Base-by-base conservation (phyloP, 2,888 invertebrate species). In the Dicranocentrus wangi region DNA sequence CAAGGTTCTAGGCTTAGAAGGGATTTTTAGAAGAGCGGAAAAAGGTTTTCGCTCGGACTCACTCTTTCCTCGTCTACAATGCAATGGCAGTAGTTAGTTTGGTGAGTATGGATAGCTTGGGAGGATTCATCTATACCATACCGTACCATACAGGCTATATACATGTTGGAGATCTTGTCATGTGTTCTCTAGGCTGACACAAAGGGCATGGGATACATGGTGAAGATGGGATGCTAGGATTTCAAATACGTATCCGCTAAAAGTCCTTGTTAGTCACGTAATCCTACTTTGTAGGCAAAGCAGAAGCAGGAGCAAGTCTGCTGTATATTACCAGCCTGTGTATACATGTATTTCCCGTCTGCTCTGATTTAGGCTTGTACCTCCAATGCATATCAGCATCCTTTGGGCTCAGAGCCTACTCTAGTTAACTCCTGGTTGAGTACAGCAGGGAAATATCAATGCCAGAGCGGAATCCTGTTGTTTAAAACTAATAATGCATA, bases 1-100 rank as follows among this genome's bases (percentile, higher is more conserved):
- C 51, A 23, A 47, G 21, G 60, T 21, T 71, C 25, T 61, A 28
- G 61, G 28, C 21, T 42, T 39, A 39, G 39, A 39, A 13, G 39
- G 13, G 39, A 39, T 39, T 39, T 8, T 39, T 39, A 39, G 39
- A 39, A n/a, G n/a, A n/a, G n/a, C n/a, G n/a, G n/a, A n/a, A n/a
- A n/a, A n/a, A n/a, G n/a, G n/a, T n/a, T n/a, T n/a, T 32, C 32
- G 32, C n/a, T 32, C 32, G 32, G 32, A 32, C 10, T 10, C 32
- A 32, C 10, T 32, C 32, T 32, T n/a, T n/a, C n/a, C n/a, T n/a
- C n/a, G n/a, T n/a, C 32, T 32, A 32, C 32, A 32, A n/a, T n/a
- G n/a, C n/a, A n/a, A n/a, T n/a, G n/a, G n/a, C n/a, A n/a, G n/a
- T n/a, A n/a, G n/a, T n/a, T n/a, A n/a, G n/a, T n/a, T n/a, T n/a